phyloP scores from a whole-genome alignment of 2,888 invertebrate species.

The Athrips mouffetella region DNA sequence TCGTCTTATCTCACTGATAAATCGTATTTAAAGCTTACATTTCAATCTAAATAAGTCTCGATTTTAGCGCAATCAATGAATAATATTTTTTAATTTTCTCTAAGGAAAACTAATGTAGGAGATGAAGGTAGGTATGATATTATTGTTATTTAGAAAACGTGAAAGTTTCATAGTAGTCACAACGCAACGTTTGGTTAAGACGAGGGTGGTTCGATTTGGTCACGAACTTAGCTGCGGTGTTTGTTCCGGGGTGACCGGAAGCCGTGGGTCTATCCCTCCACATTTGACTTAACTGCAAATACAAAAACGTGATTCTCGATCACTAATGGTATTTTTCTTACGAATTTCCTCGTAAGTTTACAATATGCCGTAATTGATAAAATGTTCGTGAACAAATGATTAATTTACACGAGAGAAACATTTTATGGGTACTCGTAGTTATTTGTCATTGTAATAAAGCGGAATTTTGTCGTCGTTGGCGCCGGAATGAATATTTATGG shows the following conservation, averaged over 20 bases:
- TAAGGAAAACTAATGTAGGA: no score
- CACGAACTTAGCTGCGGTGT: slow-evolving; percentile 11
- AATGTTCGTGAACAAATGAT: background rate
- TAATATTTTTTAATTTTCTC: no score
- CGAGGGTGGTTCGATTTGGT: slow-evolving; percentile 5
- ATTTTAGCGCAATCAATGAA: no score
- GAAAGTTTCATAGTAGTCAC: background rate
- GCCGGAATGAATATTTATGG: slow-evolving; percentile 30
- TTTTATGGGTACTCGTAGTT: no score
- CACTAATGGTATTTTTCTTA: slow-evolving; percentile 3
- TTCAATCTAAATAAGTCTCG: background rate
- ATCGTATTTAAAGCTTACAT: slow-evolving; percentile 1
- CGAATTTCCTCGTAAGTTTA: background rate
- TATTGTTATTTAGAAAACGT: no score
- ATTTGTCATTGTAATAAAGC: slow-evolving; percentile 22
- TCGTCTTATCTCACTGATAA: background rate
- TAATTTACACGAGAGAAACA: background rate
- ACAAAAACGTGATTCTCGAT: slow-evolving; percentile 12
- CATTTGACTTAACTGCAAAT: slow-evolving; percentile 16
- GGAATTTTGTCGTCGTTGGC: slow-evolving; percentile 24
- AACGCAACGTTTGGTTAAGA: background rate
- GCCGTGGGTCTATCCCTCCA: slow-evolving; percentile 8
- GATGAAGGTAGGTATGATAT: no score
- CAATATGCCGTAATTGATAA: slow-evolving; percentile 13
- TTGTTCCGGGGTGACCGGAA: slow-evolving; percentile 11